Evolutionary conservation across 30 jellyfish, hydroid and myxozoan genomes (phyloP).

Genomic region (Hydra vulgaris): DNA sequence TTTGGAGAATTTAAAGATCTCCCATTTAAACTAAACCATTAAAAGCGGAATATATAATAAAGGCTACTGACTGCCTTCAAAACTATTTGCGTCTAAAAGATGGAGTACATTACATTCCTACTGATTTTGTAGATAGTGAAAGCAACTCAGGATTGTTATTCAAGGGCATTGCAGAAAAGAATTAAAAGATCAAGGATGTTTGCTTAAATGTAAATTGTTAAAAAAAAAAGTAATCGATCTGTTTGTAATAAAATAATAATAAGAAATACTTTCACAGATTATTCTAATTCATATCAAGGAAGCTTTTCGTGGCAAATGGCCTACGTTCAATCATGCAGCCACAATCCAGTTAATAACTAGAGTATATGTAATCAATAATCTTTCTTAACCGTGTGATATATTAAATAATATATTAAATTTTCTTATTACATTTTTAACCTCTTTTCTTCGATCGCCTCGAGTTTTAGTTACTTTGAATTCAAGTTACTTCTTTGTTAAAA

Average conservation of each 20-base stretch:
- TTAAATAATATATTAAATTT: too few species aligned
- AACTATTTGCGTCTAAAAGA: conserved; percentile 55
- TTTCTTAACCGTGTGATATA: neutral
- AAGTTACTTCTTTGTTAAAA: neutral
- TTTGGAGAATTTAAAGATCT: conserved; percentile 52
- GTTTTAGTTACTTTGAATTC: too few species aligned
- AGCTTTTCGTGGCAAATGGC: conserved; percentile 27
- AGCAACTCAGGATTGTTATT: conserved; percentile 3
- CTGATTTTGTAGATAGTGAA: conserved; percentile 40
- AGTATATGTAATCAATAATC: neutral
- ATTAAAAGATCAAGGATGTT: conserved; percentile 5
- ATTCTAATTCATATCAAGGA: conserved; percentile 28
- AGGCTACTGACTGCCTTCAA: conserved; percentile 53
- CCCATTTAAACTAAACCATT: conserved; percentile 44
- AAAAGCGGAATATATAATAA: conserved; percentile 33
- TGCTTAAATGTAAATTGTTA: neutral
- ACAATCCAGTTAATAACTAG: neutral
- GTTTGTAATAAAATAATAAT: neutral
- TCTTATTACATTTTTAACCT: too few species aligned
- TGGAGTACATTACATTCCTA: conserved; percentile 35
- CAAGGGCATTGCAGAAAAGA: conserved; percentile 38
- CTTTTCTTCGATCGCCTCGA: too few species aligned
- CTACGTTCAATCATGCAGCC: conserved; percentile 9
- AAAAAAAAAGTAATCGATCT: neutral
- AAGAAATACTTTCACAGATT: neutral